These are phyloP conservation scores for Oligia strigilis DNA, from an alignment of 2,888 invertebrate genomes.

Conservation along the genomic window DNA sequence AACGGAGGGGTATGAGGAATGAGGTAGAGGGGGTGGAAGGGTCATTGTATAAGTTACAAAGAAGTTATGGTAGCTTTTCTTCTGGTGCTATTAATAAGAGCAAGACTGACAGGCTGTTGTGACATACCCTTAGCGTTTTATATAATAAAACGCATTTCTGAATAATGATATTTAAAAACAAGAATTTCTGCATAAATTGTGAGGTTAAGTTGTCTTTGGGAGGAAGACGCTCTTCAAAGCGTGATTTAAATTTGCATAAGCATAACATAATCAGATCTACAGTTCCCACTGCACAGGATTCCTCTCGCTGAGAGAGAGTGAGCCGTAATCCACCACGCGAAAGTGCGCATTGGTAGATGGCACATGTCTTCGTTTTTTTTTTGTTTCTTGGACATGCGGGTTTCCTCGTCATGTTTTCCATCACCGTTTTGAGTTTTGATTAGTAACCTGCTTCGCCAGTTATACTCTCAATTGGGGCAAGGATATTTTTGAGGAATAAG, in stretches of 20 bases:
- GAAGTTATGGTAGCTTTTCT: conserved; percentile 21
- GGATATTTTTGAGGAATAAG: neutral
- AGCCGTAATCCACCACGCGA: too few species aligned
- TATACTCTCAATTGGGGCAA: neutral
- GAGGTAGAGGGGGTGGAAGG: conserved; percentile 1
- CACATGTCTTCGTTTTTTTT: neutral
- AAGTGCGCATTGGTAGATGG: neutral
- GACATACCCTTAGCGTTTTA: neutral
- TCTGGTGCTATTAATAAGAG: neutral
- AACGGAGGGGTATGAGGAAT: conserved; percentile 41
- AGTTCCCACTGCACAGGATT: too few species aligned
- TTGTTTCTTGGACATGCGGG: neutral
- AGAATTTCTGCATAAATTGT: neutral
- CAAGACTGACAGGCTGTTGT: neutral
- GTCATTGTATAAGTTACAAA: conserved; percentile 24
- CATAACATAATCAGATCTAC: neutral
- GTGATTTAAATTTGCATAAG: neutral
- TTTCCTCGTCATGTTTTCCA: neutral
- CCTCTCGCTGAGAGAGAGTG: too few species aligned
- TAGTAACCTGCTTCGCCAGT: neutral
- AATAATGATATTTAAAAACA: neutral
- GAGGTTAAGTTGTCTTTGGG: neutral
- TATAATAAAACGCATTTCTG: neutral
- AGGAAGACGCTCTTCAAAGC: neutral
- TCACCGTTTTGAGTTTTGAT: neutral